Base-by-base conservation (phyloP, 2,113 vertebrate genomes). In the Noctilio leporinus region DNA sequence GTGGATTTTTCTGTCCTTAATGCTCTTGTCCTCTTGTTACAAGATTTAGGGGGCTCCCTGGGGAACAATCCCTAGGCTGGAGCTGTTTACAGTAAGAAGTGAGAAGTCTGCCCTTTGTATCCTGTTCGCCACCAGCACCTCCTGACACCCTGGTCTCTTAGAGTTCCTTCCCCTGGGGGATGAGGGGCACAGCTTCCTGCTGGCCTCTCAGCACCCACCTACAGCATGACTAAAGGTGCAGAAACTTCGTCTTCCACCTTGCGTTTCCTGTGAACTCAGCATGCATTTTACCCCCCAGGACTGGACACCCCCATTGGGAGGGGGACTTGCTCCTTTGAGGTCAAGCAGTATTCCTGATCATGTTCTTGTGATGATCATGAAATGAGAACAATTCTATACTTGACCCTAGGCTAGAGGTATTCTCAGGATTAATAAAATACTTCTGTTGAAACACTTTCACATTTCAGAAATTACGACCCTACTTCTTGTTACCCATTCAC, bases 11-110 rank as follows among this genome's bases (percentile, higher is more conserved):
- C 82, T 93, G 90, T 95, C 87, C 86, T 97, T 83, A 51, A 15
- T 95, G 87, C 84, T 95, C 47, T 43, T 26, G 69, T 70, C 86
- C 9, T 96, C 91, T 96, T 95, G 91, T 96, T 98, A 96, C 98
- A 98, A 98, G 97, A 98, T 97, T 97, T 97, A 98, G 92, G 96
- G 93, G 70, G 64, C 43, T 96, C 96, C 73, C 78, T 8, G 24
- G 96, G 87, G 95, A 97, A 97, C 87, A 97, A 93, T 93, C 93
- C 72, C 70, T 96, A 94, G 93, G 95, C 78, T 97, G 96, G 97
- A 95, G 82, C 95, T 98, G 97, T 97, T 98, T 98, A 98, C 95
- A 94, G 97, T 86, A 88, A 93, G 96, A 98, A 98, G 94, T 86
- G 93, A 96, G 98, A 95, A 98, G 89, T 96, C 94, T 10, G 35